phyloP scores from a whole-genome alignment of 2,797 vertebrate species.

The Hipposideros larvatus region DNA sequence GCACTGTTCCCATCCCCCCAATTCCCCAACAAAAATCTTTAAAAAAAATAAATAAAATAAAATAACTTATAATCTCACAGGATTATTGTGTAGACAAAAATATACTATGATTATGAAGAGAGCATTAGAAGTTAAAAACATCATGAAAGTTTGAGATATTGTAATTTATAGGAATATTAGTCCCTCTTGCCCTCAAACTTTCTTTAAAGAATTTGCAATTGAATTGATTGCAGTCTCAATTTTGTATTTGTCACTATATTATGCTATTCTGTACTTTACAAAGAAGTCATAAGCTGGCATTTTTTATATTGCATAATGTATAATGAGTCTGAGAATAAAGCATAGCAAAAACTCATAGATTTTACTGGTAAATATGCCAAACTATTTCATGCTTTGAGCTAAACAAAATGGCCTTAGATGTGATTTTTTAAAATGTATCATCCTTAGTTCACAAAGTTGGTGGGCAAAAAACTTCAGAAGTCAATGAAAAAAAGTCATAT shows the following conservation, averaged over 20 bases:
- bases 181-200: not conserved
- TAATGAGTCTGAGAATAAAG: not conserved
- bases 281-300: not conserved
- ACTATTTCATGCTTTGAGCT: not conserved
- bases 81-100: not conserved
- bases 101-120: not conserved
- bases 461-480: not conserved
- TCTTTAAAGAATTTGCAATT: not conserved
- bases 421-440: not conserved
- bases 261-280: not conserved
- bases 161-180: not conserved
- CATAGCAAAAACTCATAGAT: not conserved
- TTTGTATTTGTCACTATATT: not conserved
- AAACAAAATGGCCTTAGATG: not conserved
- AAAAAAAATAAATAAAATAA: not conserved
- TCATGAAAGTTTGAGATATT: not conserved
- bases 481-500: not conserved
- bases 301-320: not conserved
- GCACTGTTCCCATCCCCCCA: no score
- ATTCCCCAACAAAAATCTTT: no score
- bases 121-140: not conserved
- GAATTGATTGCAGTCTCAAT: not conserved
- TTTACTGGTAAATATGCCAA: not conserved
- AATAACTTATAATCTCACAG: not conserved
- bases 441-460: not conserved